Percentiles rank a stretch among this genome's conserved stretches.
Conservation (phyloP, 2,113 vertebrate species). For the Anguilla rostrata region DNA sequence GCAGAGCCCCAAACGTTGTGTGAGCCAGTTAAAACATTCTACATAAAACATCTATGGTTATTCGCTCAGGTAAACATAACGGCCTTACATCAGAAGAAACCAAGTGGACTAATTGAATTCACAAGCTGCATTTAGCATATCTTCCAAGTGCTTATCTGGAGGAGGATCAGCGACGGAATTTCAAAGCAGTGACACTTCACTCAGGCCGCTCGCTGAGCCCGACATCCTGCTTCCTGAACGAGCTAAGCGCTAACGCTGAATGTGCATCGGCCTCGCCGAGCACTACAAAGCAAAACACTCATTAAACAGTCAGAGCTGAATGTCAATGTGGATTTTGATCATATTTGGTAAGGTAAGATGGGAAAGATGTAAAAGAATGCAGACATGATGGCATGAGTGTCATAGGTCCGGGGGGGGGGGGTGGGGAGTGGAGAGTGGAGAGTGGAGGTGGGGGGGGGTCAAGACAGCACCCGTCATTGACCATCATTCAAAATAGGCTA, state of each 20-base stretch:
- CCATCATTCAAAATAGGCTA: too few species aligned
- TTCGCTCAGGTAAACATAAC: slow-evolving; percentile 1
- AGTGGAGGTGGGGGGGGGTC: too few species aligned
- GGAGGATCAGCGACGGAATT: neutral
- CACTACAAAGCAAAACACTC: neutral
- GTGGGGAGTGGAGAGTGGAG: too few species aligned
- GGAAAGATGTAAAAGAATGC: too few species aligned
- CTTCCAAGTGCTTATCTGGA: neutral
- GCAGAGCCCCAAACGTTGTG: neutral
- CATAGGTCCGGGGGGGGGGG: too few species aligned
- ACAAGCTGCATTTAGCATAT: neutral
- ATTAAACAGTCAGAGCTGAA: too few species aligned
- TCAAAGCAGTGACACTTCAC: neutral
- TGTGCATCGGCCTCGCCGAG: neutral
- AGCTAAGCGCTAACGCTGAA: neutral
- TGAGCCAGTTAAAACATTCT: neutral
- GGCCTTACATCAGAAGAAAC: neutral
- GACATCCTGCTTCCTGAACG: neutral
- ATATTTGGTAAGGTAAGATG: neutral
- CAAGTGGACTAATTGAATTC: neutral
- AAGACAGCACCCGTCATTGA: too few species aligned
- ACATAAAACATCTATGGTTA: neutral
- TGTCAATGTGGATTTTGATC: neutral
- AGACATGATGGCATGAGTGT: too few species aligned
- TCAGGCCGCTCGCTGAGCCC: neutral